Evolutionary conservation across 2,113 vertebrate genomes (phyloP).

Genomic region (Cyanoliseus patagonus): DNA sequence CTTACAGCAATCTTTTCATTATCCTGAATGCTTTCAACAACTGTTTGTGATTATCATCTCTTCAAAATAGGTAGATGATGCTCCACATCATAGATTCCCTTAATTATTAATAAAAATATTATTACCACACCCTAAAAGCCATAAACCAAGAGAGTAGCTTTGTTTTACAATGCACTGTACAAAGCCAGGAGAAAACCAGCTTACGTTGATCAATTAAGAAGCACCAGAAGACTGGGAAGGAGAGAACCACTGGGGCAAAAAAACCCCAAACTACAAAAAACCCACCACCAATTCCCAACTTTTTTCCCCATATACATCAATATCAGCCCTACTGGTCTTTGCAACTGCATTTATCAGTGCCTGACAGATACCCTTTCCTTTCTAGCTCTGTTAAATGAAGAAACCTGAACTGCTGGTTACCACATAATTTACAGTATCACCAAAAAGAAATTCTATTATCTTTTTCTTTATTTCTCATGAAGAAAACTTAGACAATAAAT

Average conservation of each 20-base stretch:
- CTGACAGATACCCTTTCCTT: neutral
- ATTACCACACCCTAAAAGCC: neutral
- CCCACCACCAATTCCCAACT: neutral
- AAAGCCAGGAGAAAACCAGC: neutral
- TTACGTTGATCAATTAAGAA: neutral
- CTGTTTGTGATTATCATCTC: neutral
- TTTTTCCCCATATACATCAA: neutral
- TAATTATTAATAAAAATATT: neutral
- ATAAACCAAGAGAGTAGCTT: neutral
- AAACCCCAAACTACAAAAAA: neutral
- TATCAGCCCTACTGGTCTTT: neutral
- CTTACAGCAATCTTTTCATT: neutral
- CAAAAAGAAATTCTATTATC: neutral
- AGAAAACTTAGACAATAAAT: neutral
- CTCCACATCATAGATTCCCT: neutral
- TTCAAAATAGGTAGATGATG: neutral
- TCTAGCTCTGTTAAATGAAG: neutral
- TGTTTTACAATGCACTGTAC: neutral
- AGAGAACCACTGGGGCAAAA: neutral
- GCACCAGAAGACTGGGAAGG: neutral
- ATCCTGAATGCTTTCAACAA: neutral
- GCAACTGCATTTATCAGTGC: neutral
- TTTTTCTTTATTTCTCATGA: neutral
- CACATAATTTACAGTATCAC: neutral
- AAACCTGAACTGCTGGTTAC: neutral